phyloP scores from a whole-genome alignment of 2,113 vertebrate species.

The Oplegnathus fasciatus region DNA sequence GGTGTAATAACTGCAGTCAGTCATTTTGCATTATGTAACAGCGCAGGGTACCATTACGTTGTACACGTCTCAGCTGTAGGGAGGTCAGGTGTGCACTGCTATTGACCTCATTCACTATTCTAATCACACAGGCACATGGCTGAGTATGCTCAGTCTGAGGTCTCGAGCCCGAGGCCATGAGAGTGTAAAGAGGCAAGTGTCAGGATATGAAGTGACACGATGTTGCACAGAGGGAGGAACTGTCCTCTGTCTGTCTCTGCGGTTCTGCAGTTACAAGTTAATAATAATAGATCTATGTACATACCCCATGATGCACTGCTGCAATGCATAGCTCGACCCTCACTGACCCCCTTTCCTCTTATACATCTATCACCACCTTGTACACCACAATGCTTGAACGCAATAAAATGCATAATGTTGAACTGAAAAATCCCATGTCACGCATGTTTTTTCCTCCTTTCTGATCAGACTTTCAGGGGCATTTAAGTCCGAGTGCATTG shows the following conservation, averaged over 20 bases:
- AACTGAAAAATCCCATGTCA: background rate
- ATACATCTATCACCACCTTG: background rate
- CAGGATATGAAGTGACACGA: constrained; percentile 40
- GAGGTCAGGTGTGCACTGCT: constrained; percentile 61
- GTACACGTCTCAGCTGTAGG: constrained; percentile 48
- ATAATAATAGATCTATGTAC: constrained; percentile 8
- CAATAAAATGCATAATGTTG: background rate
- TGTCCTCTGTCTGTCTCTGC: constrained; percentile 8
- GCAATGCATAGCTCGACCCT: background rate
- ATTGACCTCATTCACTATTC: constrained; percentile 59
- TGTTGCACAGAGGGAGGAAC: constrained; percentile 30
- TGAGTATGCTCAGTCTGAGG: constrained; percentile 33
- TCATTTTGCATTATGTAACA: constrained; percentile 55
- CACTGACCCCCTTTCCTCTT: background rate
- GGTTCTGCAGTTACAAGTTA: constrained; percentile 24
- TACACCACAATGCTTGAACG: background rate
- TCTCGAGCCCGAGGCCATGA: constrained; percentile 38
- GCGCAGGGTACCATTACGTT: background rate
- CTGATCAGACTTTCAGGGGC: background rate
- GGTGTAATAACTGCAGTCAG: constrained; percentile 47
- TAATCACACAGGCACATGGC: constrained; percentile 34
- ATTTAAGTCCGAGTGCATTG: background rate
- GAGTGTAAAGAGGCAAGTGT: constrained; percentile 40
- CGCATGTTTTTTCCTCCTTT: background rate
- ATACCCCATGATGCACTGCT: constrained; percentile 40